These are phyloP conservation scores for Anser cygnoides DNA, from an alignment of 2,113 vertebrate genomes.

Conservation along the genomic window DNA sequence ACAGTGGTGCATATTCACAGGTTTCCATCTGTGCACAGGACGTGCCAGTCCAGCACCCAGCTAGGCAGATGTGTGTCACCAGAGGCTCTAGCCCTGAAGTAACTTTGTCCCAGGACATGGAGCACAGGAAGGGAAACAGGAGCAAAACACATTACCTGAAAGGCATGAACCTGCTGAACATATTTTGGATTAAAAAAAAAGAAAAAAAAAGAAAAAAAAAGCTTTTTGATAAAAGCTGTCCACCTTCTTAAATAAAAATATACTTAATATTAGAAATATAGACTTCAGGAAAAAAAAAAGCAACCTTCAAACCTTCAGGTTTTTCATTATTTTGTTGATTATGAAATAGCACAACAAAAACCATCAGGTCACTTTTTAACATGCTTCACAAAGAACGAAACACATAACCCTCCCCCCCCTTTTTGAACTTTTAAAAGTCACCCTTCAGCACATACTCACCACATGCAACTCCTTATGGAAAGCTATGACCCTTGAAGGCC, in stretches of 20 bases:
- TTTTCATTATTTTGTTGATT: background rate
- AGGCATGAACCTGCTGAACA: background rate
- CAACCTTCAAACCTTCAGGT: no score
- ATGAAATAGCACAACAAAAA: background rate
- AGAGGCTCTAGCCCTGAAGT: background rate
- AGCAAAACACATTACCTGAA: accelerated
- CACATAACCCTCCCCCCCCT: accelerated
- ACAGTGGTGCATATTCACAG: background rate
- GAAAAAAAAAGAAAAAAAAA: no score
- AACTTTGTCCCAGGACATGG: background rate
- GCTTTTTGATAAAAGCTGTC: background rate
- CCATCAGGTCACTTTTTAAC: no score
- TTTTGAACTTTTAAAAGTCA: accelerated
- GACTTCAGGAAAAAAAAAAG: accelerated
- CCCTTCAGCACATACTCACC: no score
- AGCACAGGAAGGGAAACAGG: accelerated
- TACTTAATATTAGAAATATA: accelerated
- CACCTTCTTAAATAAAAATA: background rate
- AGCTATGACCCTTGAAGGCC: accelerated
- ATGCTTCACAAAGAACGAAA: accelerated
- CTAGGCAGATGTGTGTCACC: accelerated
- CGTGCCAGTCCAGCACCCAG: background rate
- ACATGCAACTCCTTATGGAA: accelerated
- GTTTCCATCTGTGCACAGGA: background rate
- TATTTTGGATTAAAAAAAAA: no score